These are phyloP conservation scores for Corynorhinus townsendii DNA, from an alignment of 2,113 vertebrate genomes.

Conservation along the genomic window DNA sequence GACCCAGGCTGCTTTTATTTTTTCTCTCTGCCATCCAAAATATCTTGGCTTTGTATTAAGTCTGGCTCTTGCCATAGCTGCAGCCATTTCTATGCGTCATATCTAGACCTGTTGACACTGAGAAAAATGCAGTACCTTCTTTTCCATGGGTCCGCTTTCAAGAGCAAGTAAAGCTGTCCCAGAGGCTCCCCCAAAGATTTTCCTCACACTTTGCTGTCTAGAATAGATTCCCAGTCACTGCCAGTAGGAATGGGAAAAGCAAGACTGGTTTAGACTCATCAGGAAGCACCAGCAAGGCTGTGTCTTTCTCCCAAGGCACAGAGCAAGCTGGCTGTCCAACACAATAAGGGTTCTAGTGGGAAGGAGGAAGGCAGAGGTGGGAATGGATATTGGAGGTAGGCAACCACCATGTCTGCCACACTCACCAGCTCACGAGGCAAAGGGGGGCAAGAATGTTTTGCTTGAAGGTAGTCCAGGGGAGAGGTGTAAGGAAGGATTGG, in stretches of 20 bases:
- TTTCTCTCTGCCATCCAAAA: not conserved
- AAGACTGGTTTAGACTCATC: not conserved
- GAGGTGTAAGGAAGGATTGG: rapidly evolving
- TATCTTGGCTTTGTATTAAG: conserved; percentile 16
- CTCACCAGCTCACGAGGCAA: not conserved
- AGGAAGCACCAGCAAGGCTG: not conserved
- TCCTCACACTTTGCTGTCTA: not conserved
- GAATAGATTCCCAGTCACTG: not conserved
- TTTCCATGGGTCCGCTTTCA: not conserved
- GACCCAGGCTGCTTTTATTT: not conserved
- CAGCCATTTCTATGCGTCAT: not conserved
- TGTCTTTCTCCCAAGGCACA: not conserved
- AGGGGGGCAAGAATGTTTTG: not conserved
- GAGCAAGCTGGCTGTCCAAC: not conserved
- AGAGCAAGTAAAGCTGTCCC: not conserved
- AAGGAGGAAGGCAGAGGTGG: not conserved
- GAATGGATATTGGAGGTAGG: not conserved
- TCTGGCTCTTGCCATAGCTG: not conserved
- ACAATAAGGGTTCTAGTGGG: not conserved
- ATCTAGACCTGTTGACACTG: not conserved
- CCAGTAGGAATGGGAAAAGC: not conserved
- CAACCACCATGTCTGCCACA: not conserved
- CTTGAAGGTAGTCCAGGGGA: not conserved
- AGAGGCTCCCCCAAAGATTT: not conserved
- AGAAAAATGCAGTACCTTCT: not conserved